These are phyloP conservation scores for Troides oblongomaculatus DNA, from an alignment of 2,888 invertebrate species.

Conservation along the genomic window DNA sequence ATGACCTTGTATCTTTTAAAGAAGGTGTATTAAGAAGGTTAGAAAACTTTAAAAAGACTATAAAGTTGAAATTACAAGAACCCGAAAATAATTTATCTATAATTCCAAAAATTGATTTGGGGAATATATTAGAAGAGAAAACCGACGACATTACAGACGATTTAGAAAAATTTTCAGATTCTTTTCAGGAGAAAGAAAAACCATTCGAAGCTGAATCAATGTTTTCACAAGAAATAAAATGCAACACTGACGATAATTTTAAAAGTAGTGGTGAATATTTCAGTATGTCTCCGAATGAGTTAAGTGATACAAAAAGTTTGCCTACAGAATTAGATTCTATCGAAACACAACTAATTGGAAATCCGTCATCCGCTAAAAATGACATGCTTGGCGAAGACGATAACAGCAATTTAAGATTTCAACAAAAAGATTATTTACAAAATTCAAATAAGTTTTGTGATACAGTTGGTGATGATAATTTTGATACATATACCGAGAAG, in stretches of 20 bases:
- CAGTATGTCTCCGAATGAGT: not conserved
- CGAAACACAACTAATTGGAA: slow-evolving; percentile 2
- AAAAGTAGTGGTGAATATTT: slow-evolving; percentile 12
- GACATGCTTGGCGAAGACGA: not conserved
- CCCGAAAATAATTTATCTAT: not conserved
- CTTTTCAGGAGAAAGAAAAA: slow-evolving; percentile 44
- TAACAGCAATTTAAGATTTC: not conserved
- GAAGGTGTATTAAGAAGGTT: slow-evolving; percentile 42
- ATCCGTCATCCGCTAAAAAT: not conserved
- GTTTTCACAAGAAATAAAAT: slow-evolving; percentile 1
- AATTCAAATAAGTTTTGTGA: slow-evolving; percentile 7
- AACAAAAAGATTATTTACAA: slow-evolving; percentile 1
- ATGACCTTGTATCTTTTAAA: slow-evolving; percentile 39
- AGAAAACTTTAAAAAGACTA: slow-evolving; percentile 40
- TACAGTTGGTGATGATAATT: not conserved
- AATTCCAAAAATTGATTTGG: not conserved
- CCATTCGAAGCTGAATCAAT: slow-evolving; percentile 12
- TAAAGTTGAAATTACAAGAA: slow-evolving; percentile 22
- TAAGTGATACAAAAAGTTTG: slow-evolving; percentile 2
- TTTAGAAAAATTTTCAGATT: slow-evolving; percentile 58
- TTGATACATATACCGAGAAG: not conserved
- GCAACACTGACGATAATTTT: slow-evolving; percentile 19
- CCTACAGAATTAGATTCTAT: not conserved
- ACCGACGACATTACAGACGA: slow-evolving; percentile 43
- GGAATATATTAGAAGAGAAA: slow-evolving; percentile 27